These are phyloP conservation scores for Bucco capensis DNA, from an alignment of 2,113 vertebrate species.

Conservation along the genomic window DNA sequence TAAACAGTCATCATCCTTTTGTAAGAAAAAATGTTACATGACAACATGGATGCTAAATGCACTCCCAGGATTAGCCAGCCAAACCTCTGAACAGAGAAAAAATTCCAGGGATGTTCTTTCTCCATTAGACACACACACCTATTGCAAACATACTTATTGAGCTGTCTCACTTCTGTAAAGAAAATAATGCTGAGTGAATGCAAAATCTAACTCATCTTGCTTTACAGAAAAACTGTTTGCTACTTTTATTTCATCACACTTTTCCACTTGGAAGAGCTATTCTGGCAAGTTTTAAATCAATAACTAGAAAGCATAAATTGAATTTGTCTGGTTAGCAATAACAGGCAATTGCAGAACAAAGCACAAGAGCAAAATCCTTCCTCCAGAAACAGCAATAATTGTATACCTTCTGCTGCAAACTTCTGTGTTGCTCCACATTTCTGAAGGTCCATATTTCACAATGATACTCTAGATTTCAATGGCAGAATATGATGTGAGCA, in stretches of 20 bases:
- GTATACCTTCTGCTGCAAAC: not conserved
- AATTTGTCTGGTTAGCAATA: slow-evolving; percentile 47
- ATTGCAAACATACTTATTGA: not conserved
- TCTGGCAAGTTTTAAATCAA: not conserved
- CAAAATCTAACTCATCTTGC: not conserved
- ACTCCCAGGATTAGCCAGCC: not conserved
- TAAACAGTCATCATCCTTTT: not conserved
- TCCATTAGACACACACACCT: not conserved
- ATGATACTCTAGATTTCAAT: not conserved
- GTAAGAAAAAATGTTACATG: not conserved
- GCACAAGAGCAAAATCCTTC: not conserved
- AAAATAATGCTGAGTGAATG: not conserved
- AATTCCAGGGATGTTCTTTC: not conserved
- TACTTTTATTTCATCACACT: not conserved
- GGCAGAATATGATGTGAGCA: not conserved
- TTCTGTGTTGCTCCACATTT: fast-evolving
- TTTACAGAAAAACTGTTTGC: not conserved
- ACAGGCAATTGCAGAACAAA: slow-evolving; percentile 5
- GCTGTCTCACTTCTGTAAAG: not conserved
- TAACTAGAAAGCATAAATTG: slow-evolving; percentile 27
- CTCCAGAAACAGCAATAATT: slow-evolving; percentile 14
- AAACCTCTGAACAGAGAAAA: not conserved
- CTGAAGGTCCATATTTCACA: not conserved
- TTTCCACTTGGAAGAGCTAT: not conserved
- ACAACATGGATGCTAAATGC: not conserved